Base-by-base conservation (phyloP, 2,113 vertebrate species). In the Aphyosemion australe region DNA sequence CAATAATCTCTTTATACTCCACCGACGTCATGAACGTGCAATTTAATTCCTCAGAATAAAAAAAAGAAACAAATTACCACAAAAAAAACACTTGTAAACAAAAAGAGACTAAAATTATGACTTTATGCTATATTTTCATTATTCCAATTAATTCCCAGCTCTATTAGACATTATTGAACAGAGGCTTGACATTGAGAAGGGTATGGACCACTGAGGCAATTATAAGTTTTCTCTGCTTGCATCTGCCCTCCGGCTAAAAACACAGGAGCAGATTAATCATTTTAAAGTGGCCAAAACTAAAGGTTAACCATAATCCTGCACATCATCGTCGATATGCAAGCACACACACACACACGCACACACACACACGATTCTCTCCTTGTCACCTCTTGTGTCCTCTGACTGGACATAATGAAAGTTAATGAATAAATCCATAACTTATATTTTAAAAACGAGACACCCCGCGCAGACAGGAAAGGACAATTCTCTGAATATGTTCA, bases 231-330 rank as follows among this genome's bases (percentile, higher is more conserved):
- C 69, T 67, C 78, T 55, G 68, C 82, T 82, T 52, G 80, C 81
- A 85, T 88, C 85, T 83, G 76, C 86, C 89, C 89, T 83, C 69
- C 47, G 59, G 87, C 83, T 67, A 72, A 76, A 86, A 89, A 85
- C 84, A 83, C 66, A 80, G 66, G 45, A 52, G 84, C 78, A 89
- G 88, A 90, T 90, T 87, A 88, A 90, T 90, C 87, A 89, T 85
- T 70, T 81, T 83, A 86, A 90, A 89, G 83, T 76, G 79, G 76
- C 79, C 74, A 62, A 87, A 90, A 83, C 61, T 83, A 84, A 89
- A 90, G 86, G 87, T 86, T 82, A 87, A 68, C 59, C 48, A 70
- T 79, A 88, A 87, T 89, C 76, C 78, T 73, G 76, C 69, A 77
- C 73, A 84, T 90, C 76, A 84, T 71, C 82, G 74, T 84, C 74